These are phyloP conservation scores for Phylloscopus trochiloides DNA, from an alignment of 2,113 vertebrate species.

Conservation along the genomic window DNA sequence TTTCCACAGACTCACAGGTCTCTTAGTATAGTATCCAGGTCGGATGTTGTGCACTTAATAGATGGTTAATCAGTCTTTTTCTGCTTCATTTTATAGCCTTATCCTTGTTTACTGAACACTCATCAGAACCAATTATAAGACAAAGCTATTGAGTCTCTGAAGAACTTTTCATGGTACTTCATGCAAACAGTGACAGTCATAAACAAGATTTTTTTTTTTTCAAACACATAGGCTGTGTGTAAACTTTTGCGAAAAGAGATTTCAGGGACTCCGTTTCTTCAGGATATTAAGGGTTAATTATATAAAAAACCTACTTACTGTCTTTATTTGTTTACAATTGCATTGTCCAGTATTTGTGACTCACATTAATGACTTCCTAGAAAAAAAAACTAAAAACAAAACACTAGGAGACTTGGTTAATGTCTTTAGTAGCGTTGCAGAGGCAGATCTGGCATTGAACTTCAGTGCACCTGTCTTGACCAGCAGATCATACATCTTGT, in stretches of 20 bases:
- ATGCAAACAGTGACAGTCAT: neutral
- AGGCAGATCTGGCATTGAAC: neutral
- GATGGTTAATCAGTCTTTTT: neutral
- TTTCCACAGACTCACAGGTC: neutral
- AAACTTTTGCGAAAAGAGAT: neutral
- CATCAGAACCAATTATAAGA: neutral
- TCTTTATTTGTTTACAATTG: neutral
- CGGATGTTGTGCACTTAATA: neutral
- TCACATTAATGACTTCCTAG: neutral
- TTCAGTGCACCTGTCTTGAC: neutral
- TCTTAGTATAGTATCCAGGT: neutral
- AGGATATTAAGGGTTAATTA: neutral
- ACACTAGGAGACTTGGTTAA: neutral
- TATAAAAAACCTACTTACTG: accelerated
- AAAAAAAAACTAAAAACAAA: too few relatives aligned
- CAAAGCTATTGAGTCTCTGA: neutral
- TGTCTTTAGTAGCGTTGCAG: neutral
- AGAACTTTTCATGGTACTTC: neutral
- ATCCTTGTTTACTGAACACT: neutral
- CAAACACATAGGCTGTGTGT: neutral
- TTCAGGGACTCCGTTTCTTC: neutral
- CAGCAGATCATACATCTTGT: neutral
- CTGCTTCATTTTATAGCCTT: neutral
- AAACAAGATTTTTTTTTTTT: neutral
- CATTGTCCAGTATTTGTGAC: neutral